These are phyloP conservation scores for Cerceris rybyensis DNA, from an alignment of 2,888 invertebrate genomes.

Conservation along the genomic window DNA sequence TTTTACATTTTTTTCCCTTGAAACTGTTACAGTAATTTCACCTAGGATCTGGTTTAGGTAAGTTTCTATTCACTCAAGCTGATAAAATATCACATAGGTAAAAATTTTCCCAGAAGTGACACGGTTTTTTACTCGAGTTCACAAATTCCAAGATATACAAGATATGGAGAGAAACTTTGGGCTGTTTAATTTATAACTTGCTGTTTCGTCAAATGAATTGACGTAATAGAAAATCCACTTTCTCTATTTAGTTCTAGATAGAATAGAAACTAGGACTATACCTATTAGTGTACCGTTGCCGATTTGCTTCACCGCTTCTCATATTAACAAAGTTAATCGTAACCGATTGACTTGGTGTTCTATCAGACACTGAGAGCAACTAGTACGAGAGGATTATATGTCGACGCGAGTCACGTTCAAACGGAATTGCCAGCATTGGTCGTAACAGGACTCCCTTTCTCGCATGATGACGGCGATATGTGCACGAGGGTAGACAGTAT, in stretches of 20 bases:
- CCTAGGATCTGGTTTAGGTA: slow-evolving; percentile 18
- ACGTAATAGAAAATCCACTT: too few relatives aligned
- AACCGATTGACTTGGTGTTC: slow-evolving; percentile 40
- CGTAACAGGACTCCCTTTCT: slow-evolving; percentile 52
- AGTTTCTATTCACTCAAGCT: too few relatives aligned
- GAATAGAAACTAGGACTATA: too few relatives aligned
- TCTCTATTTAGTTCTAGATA: too few relatives aligned
- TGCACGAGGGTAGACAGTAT: slow-evolving; percentile 38
- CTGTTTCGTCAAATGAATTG: too few relatives aligned
- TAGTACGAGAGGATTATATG: slow-evolving; percentile 39
- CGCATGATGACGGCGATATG: slow-evolving; percentile 43
- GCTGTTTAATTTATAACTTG: too few relatives aligned
- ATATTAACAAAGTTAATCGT: slow-evolving; percentile 46
- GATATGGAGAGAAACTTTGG: too few relatives aligned
- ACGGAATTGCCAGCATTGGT: slow-evolving; percentile 53
- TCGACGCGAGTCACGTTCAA: slow-evolving; percentile 30
- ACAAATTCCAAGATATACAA: too few relatives aligned
- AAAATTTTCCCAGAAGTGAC: too few relatives aligned
- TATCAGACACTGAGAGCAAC: slow-evolving; percentile 30
- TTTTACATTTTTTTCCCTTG: slow-evolving; percentile 4
- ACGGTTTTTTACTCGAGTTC: too few relatives aligned
- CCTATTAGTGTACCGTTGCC: background rate
- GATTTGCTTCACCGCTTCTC: slow-evolving; percentile 30
- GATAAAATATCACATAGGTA: too few relatives aligned
- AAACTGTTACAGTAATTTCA: slow-evolving; percentile 34